A percentile compares a stretch with the other conserved stretches of the same genome.
These are phyloP conservation scores for Microcebus griseorufus DNA, from an alignment of 2,113 vertebrate genomes.

Conservation along the genomic window DNA sequence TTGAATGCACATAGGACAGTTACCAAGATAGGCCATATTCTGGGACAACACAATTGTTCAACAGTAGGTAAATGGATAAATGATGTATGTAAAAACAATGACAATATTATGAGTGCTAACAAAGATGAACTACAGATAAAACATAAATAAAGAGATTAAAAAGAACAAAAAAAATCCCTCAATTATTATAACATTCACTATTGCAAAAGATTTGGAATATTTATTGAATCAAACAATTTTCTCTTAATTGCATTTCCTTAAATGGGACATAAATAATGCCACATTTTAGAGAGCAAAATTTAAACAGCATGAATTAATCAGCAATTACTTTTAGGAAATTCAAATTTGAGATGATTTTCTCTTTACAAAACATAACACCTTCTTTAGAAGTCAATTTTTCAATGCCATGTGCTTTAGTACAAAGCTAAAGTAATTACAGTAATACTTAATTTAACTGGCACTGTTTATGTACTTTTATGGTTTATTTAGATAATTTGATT, in stretches of 20 bases:
- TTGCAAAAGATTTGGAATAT: neutral
- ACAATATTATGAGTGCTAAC: neutral
- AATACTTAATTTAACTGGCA: neutral
- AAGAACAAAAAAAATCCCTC: neutral
- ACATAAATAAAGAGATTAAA: neutral
- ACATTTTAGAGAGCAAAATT: neutral
- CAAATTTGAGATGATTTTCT: neutral
- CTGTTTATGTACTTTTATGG: neutral
- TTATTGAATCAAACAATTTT: neutral
- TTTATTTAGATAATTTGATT: neutral
- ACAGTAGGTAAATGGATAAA: neutral
- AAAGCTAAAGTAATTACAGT: neutral
- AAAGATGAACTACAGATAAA: neutral
- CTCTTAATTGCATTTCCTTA: neutral
- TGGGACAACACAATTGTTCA: neutral
- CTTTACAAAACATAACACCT: neutral
- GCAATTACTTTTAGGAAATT: conserved; percentile 2
- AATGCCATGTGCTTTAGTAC: neutral
- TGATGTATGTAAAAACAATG: neutral
- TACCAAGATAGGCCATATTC: too few relatives aligned
- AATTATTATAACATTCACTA: neutral
- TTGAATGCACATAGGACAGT: neutral
- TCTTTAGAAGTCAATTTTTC: conserved; percentile 7
- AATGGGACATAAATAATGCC: neutral
- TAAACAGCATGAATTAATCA: neutral